These are phyloP conservation scores for Aphrocallistes beatrix DNA, from an alignment of 37 sponge, comb jelly and placozoan genomes.

Conservation along the genomic window DNA sequence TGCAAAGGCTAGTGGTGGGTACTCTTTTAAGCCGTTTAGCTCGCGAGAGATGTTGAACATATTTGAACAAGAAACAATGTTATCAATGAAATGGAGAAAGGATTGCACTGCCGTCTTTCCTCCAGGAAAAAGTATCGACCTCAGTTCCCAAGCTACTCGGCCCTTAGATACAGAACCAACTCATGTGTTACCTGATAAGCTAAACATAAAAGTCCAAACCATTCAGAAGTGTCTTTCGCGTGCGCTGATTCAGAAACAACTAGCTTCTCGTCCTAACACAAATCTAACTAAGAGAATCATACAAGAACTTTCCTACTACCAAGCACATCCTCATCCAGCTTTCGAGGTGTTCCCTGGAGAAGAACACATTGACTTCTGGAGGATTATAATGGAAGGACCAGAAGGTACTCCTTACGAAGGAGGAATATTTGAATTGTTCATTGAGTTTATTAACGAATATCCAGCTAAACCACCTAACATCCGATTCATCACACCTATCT, in stretches of 20 bases:
- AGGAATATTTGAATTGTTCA: constrained; percentile 13
- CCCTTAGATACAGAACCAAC: background rate
- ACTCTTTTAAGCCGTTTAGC: background rate
- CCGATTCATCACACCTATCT: constrained; percentile 22
- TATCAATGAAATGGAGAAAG: background rate
- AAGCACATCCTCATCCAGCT: background rate
- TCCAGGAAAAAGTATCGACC: background rate
- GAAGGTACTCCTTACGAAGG: constrained; percentile 10
- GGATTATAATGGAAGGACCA: constrained; percentile 15
- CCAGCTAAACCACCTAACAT: constrained; percentile 24
- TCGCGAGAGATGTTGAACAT: background rate
- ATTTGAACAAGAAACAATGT: background rate
- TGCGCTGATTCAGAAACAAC: background rate
- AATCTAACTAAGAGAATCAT: background rate
- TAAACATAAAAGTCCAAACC: background rate
- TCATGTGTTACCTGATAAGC: background rate
- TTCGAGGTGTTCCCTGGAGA: constrained; percentile 18
- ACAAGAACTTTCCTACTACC: background rate
- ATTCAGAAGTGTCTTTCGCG: background rate
- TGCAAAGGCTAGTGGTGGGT: background rate
- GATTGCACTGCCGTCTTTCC: background rate
- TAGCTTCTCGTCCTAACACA: background rate
- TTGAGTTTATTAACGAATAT: constrained; percentile 17
- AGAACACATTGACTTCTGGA: constrained; percentile 19
- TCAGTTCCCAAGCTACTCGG: background rate